A percentile compares a stretch with the other conserved stretches of the same genome.
Conservation (phyloP, 2,113 vertebrate species). For the Greenwoodochromis staneri region DNA sequence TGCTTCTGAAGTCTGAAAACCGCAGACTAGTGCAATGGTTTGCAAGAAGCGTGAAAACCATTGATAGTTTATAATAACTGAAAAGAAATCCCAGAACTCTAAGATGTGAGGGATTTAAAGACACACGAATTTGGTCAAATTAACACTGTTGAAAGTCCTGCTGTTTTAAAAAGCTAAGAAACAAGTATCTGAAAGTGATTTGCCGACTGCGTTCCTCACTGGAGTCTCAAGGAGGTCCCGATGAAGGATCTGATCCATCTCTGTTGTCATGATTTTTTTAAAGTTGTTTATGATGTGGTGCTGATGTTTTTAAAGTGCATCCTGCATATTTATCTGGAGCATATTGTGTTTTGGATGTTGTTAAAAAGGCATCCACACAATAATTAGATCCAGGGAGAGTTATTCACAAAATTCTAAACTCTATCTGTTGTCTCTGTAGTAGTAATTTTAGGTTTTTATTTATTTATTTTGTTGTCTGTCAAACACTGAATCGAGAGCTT, state of each 20-base stretch:
- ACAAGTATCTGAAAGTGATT: not conserved
- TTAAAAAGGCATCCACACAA: not conserved
- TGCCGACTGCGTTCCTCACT: accelerated
- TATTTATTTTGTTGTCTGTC: not conserved
- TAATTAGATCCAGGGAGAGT: not conserved
- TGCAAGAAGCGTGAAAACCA: not conserved
- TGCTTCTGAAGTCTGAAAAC: not conserved
- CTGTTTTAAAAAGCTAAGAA: not conserved
- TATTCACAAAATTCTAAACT: not conserved
- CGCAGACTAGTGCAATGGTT: not conserved
- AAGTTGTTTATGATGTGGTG: not conserved
- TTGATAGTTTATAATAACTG: not conserved
- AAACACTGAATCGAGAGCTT: not conserved
- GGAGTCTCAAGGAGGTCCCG: not conserved
- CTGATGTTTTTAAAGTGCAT: not conserved
- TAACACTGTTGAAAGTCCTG: not conserved
- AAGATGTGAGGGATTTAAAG: not conserved
- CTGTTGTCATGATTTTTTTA: not conserved
- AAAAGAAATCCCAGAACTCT: not conserved
- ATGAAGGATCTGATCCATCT: not conserved
- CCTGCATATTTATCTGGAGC: not conserved
- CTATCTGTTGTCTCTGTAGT: not conserved
- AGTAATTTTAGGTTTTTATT: not conserved
- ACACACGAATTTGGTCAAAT: not conserved
- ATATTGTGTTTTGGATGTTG: not conserved